Conservation (phyloP, 2,888 invertebrate genomes). For the Corythucha ciliata region DNA sequence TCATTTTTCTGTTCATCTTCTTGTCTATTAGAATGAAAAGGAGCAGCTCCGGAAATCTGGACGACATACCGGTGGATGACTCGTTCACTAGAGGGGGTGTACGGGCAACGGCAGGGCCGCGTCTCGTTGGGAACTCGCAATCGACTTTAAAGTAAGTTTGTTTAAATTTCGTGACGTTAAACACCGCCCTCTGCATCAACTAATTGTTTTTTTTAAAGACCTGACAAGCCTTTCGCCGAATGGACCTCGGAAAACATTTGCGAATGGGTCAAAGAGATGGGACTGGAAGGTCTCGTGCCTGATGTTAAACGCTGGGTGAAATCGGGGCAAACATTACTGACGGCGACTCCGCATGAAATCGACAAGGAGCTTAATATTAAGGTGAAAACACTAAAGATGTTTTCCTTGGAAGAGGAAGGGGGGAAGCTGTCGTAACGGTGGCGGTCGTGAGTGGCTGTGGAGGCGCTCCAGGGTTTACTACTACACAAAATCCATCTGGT, state of each 20-base stretch:
- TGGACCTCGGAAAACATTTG: slow-evolving; percentile 41
- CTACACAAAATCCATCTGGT: no score
- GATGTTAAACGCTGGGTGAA: slow-evolving; percentile 78
- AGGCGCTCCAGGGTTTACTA: no score
- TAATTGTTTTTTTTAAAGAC: slow-evolving; percentile 25
- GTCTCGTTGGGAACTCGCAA: slow-evolving; percentile 47
- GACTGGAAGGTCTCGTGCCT: slow-evolving; percentile 65
- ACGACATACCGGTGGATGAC: slow-evolving; percentile 51
- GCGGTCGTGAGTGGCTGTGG: no score
- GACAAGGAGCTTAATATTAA: slow-evolving; percentile 82
- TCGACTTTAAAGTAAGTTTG: slow-evolving; percentile 15
- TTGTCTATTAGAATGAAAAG: slow-evolving; percentile 54
- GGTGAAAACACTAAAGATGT: no score
- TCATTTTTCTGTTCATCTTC: no score
- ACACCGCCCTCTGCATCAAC: no score
- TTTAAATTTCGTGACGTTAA: not conserved
- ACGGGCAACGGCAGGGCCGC: slow-evolving; percentile 61
- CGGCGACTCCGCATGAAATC: slow-evolving; percentile 67
- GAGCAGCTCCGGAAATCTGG: slow-evolving; percentile 59
- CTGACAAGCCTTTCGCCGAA: slow-evolving; percentile 42
- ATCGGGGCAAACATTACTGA: slow-evolving; percentile 66
- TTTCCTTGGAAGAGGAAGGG: no score
- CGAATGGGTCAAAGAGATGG: slow-evolving; percentile 70
- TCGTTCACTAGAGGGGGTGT: slow-evolving; percentile 62
- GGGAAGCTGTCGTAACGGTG: no score